Evolutionary conservation across 2,797 vertebrate species (phyloP).

Genomic region (Enteromius paludinosus): DNA sequence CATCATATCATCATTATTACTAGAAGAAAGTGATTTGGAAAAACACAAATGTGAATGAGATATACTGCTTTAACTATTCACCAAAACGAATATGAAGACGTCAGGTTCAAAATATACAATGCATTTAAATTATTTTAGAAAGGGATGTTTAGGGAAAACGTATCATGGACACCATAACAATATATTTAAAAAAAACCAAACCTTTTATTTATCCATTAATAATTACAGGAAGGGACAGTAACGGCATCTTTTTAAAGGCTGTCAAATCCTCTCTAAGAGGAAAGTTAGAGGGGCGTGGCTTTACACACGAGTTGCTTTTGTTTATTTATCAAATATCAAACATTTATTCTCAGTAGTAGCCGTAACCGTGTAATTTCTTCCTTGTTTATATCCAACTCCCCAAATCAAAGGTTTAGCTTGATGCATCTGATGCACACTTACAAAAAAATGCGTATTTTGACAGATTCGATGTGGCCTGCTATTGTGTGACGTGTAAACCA

Average conservation of each 20-base stretch:
- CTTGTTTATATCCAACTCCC: not conserved
- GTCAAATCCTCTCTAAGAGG: not conserved
- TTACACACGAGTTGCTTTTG: slow-evolving; percentile 51
- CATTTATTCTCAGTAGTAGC: not conserved
- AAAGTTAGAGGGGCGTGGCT: slow-evolving; percentile 62
- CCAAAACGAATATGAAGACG: not conserved
- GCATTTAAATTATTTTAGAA: not conserved
- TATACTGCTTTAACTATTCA: not conserved
- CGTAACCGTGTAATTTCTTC: not conserved
- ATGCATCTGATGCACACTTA: not conserved
- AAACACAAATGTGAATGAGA: not conserved
- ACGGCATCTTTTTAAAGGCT: not conserved
- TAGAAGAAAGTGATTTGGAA: not conserved
- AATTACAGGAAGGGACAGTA: not conserved
- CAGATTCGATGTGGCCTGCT: slow-evolving; percentile 22
- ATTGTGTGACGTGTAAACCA: not conserved
- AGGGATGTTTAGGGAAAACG: not conserved
- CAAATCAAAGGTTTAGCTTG: not conserved
- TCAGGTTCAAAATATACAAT: not conserved
- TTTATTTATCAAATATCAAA: slow-evolving; percentile 38
- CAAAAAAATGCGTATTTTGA: slow-evolving; percentile 5
- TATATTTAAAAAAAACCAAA: no score
- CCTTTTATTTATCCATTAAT: not conserved
- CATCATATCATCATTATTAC: not conserved
- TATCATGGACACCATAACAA: not conserved